A percentile compares a stretch with the other conserved stretches of the same genome.
phyloP scores from a whole-genome alignment of 2,888 invertebrate genomes.

The Drosophila kuntzei region DNA sequence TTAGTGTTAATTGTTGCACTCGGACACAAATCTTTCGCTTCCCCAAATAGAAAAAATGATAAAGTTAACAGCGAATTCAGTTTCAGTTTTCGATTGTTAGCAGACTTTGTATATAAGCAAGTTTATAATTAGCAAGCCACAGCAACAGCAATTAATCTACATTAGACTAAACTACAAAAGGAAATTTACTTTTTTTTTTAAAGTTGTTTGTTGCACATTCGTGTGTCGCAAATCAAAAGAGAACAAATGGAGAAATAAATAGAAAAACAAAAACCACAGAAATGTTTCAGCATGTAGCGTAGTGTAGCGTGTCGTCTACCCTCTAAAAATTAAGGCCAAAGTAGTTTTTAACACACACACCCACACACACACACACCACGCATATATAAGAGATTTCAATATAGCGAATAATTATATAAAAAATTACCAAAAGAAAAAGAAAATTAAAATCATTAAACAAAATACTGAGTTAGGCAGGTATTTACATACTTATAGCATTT shows the following conservation, averaged over 20 bases:
- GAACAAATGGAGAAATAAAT: slow-evolving; percentile 6
- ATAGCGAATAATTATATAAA: slow-evolving; percentile 48
- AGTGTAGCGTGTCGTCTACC: slow-evolving; percentile 55
- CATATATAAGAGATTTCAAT: slow-evolving; percentile 53
- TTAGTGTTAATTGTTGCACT: slow-evolving; percentile 10
- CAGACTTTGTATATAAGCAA: slow-evolving; percentile 52
- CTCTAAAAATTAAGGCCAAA: slow-evolving; percentile 68
- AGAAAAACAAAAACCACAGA: slow-evolving; percentile 5
- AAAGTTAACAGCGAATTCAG: slow-evolving; percentile 14
- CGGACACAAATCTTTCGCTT: slow-evolving; percentile 1
- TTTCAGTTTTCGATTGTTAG: slow-evolving; percentile 19
- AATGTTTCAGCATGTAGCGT: slow-evolving; percentile 56
- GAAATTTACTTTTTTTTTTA: slow-evolving; percentile 28
- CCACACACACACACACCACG: slow-evolving; percentile 17
- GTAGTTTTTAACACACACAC: slow-evolving; percentile 64
- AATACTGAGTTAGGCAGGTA: slow-evolving; percentile 62
- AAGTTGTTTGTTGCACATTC: slow-evolving; percentile 32
- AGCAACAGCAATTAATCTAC: slow-evolving; percentile 44
- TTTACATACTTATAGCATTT: slow-evolving; percentile 69
- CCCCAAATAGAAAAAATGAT: neutral
- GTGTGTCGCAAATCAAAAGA: slow-evolving; percentile 17
- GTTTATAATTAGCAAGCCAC: slow-evolving; percentile 52
- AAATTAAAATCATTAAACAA: slow-evolving; percentile 1
- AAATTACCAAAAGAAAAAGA: slow-evolving; percentile 29
- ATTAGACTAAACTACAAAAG: slow-evolving; percentile 12